Conservation (phyloP, 2,113 vertebrate genomes). For the Odocoileus hemionus region DNA sequence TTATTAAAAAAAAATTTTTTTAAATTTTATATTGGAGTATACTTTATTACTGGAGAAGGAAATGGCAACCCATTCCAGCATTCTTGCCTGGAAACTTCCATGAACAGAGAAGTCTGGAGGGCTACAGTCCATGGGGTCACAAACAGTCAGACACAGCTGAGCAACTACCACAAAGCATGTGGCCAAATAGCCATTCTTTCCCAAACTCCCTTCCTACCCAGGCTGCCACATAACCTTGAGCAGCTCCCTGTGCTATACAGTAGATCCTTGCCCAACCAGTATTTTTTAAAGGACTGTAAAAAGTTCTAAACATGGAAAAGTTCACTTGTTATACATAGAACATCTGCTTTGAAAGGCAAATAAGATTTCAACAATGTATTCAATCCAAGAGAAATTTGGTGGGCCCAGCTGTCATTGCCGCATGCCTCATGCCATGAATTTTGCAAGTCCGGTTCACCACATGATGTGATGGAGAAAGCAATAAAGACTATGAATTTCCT, state of each 20-base stretch:
- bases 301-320: not conserved
- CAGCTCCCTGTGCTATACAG: not conserved
- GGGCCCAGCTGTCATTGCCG: not conserved
- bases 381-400: conserved; percentile 24
- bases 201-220: not conserved
- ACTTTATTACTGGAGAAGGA: not conserved
- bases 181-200: not conserved
- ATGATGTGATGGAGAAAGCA: not conserved
- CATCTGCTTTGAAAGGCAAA: conserved; percentile 5
- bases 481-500: not conserved
- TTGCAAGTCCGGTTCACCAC: not conserved
- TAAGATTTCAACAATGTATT: conserved; percentile 23
- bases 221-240: not conserved
- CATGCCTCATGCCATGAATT: conserved; percentile 5
- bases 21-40: not conserved
- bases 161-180: not conserved
- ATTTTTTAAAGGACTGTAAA: not conserved
- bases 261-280: not conserved
- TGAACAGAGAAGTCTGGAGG: not conserved
- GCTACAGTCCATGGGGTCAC: not conserved
- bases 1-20: not conserved
- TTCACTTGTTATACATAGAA: not conserved
- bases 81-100: not conserved
- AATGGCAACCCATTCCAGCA: not conserved
- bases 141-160: not conserved